phyloP scores from a whole-genome alignment of 2,888 invertebrate species.

The Teinopalpus imperialis region DNA sequence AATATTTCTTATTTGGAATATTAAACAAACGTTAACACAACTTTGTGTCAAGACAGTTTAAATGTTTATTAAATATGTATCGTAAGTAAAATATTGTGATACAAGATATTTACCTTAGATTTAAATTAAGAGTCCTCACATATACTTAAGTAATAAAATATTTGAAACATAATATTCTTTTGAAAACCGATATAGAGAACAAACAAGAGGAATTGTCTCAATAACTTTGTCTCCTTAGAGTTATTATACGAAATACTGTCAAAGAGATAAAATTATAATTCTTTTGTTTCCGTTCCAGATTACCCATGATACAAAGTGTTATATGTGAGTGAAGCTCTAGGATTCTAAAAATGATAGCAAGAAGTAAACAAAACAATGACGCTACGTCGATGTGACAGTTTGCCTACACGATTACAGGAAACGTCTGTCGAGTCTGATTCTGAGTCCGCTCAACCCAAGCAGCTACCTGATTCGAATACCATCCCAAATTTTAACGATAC shows the following conservation, averaged over 20 bases:
- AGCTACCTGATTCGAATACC: conserved; percentile 59
- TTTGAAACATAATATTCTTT: too few species aligned
- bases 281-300: conserved; percentile 5
- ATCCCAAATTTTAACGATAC: conserved; percentile 55
- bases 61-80: conserved; percentile 1
- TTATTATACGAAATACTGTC: too few species aligned
- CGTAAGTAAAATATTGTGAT: too few species aligned
- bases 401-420: conserved; percentile 64
- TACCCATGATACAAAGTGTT: not conserved
- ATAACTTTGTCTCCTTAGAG: too few species aligned
- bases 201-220: too few species aligned
- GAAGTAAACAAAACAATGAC: conserved; percentile 61
- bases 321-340: too few species aligned
- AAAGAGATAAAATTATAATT: too few species aligned
- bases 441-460: conserved; percentile 35
- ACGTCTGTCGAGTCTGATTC: conserved; percentile 40
- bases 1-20: not conserved
- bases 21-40: conserved; percentile 1
- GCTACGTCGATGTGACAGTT: conserved; percentile 76
- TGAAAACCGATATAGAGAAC: too few species aligned
- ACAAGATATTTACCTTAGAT: too few species aligned
- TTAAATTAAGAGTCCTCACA: too few species aligned
- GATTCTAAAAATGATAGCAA: conserved; percentile 63
- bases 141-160: too few species aligned
- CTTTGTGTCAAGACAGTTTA: not conserved